phyloP scores from a whole-genome alignment of 2,113 vertebrate species.

The Arvicanthis niloticus region DNA sequence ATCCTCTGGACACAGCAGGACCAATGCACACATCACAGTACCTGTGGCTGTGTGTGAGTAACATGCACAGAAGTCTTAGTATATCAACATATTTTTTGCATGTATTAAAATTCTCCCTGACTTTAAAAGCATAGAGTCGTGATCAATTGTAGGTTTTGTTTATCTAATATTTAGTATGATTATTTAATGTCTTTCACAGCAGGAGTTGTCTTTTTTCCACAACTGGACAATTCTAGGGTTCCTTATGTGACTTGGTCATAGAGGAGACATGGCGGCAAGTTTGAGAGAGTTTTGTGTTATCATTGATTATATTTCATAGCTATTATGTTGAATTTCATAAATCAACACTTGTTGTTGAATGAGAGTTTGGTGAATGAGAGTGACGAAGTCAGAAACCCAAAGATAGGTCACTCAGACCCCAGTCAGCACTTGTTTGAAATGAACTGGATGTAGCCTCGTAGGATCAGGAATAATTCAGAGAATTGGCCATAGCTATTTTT shows the following conservation, averaged over 20 bases:
- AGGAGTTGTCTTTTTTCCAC: not conserved
- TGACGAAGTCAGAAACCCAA: not conserved
- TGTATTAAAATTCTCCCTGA: not conserved
- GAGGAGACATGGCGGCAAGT: not conserved
- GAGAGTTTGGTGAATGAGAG: not conserved
- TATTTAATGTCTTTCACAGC: not conserved
- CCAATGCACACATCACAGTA: not conserved
- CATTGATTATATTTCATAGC: not conserved
- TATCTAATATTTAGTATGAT: not conserved
- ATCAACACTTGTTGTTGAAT: not conserved
- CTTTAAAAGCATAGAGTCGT: not conserved
- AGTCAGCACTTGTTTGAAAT: not conserved
- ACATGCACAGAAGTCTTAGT: not conserved
- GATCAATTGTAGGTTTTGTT: not conserved
- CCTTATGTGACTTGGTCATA: not conserved
- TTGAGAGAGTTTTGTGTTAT: not conserved
- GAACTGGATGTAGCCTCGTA: not conserved
- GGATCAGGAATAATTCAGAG: not conserved
- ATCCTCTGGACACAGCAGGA: not conserved
- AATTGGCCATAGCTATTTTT: conserved; percentile 44
- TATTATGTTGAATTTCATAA: not conserved
- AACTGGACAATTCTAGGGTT: not conserved
- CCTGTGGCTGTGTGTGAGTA: not conserved
- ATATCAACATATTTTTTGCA: not conserved
- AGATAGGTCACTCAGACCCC: not conserved